Evolutionary conservation across 2,797 vertebrate genomes (phyloP).

Genomic region (Ciconia nigra): DNA sequence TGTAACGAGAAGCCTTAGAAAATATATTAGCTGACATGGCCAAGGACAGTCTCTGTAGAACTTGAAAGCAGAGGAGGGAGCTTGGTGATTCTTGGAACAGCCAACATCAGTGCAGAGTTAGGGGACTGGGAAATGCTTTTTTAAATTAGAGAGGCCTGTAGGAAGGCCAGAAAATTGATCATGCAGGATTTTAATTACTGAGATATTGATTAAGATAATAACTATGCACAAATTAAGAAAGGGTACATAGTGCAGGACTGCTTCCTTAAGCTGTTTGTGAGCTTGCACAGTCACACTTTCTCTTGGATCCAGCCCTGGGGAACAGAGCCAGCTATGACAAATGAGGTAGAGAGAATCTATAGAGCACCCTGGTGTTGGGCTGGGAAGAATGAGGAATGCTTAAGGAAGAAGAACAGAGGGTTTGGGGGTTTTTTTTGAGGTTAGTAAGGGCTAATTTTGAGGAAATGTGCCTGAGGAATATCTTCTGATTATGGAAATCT

Average conservation of each 20-base stretch:
- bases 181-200: slow-evolving; percentile 30
- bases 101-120: not conserved
- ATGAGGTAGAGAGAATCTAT: not conserved
- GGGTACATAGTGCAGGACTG: not conserved
- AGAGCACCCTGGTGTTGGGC: not conserved
- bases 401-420: not conserved
- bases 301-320: not conserved
- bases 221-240: not conserved
- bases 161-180: slow-evolving; percentile 32
- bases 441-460: slow-evolving; percentile 46
- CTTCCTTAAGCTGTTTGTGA: slow-evolving; percentile 26
- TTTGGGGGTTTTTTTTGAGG: not conserved
- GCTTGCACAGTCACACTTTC: not conserved
- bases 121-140: not conserved
- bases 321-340: not conserved
- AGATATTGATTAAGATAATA: slow-evolving; percentile 36
- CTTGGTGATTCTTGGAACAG: not conserved
- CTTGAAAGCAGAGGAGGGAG: not conserved
- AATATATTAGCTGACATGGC: not conserved
- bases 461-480: slow-evolving; percentile 42
- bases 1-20: slow-evolving; percentile 1
- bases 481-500: slow-evolving; percentile 51
- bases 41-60: not conserved
- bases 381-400: not conserved
- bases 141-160: not conserved